Base-by-base conservation (phyloP, 2,113 vertebrate genomes). In the Cacatua alba region DNA sequence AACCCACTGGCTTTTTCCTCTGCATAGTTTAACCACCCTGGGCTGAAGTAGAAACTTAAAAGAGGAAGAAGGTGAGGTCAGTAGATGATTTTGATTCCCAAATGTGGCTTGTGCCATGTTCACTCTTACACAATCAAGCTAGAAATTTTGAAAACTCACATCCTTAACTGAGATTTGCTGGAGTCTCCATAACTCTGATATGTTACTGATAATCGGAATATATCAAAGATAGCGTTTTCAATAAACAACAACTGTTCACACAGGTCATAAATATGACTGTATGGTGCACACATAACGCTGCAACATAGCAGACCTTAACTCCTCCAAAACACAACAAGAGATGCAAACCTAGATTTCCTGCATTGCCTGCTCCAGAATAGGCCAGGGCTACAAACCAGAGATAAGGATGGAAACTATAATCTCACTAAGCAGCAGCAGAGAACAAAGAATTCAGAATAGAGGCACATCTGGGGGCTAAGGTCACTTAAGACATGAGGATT, bases 111-210 rank as follows among this genome's bases (percentile, higher is more conserved):
- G 2, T 82, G 41, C 31, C 46, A 14, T 9, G 8, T 11, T 57
- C 33, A 70, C 10, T 76, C 35, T 33, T 8, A 33, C 2, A 8
- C 1, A 2, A 52, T 11, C 25, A 67, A 53, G 17, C 0, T 1
- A 63, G 17, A 62, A 28, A 10, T 79, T 82, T 9, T 53, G 37
- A 71, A 85, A 59, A 53, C 11, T 75, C 24, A 10, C 6, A 33
- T 8, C 13, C 33, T 87, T 33, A 46, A 43, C 8, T 62, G 24
- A 82, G 82, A 82, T 43, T 25, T 52, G 44, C 21, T 62, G 7
- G 28, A 51, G 11, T 49, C 28, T 44, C 43, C 63, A 53, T 17
- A 86, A 49, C 21, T 92, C 20, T 4, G 35, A 59, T 59, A 59
- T 13, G 9, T 14, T 75, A 43, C 23, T 51, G 37, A 24, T 14